Evolutionary conservation across 2,888 invertebrate genomes (phyloP).

Genomic region (Podotricha telesiphe): DNA sequence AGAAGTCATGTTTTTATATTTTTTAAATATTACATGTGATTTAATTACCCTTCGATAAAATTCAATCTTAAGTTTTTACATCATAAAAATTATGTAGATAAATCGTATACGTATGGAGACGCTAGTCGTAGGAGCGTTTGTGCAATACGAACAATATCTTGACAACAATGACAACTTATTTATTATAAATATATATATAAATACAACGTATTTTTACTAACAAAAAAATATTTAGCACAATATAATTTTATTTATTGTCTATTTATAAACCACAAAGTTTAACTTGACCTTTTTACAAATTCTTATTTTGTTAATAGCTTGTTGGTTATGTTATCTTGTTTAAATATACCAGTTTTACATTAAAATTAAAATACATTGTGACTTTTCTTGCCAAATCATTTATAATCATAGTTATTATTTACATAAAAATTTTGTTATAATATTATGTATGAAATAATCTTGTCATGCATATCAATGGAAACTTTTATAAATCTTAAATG

Average conservation of each 20-base stretch:
- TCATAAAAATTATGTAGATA: neutral
- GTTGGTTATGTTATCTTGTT: neutral
- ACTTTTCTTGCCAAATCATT: neutral
- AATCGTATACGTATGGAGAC: neutral
- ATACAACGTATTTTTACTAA: no score
- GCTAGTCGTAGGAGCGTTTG: no score
- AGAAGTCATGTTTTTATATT: constrained; percentile 26
- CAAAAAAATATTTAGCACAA: neutral
- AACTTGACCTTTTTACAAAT: constrained; percentile 9
- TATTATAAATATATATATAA: no score
- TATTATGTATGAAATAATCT: no score
- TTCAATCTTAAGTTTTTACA: neutral
- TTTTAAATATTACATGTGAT: neutral
- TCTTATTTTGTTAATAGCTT: neutral
- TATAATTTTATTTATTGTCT: neutral
- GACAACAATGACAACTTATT: no score
- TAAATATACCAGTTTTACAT: neutral
- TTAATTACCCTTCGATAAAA: neutral
- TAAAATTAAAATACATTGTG: neutral
- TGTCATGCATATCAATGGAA: no score
- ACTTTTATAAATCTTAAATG: neutral
- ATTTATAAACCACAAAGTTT: neutral
- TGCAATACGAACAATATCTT: neutral
- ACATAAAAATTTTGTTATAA: neutral
- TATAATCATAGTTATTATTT: neutral